Evolutionary conservation across 2,888 invertebrate species (phyloP).

Genomic region (Ochropleura plecta): DNA sequence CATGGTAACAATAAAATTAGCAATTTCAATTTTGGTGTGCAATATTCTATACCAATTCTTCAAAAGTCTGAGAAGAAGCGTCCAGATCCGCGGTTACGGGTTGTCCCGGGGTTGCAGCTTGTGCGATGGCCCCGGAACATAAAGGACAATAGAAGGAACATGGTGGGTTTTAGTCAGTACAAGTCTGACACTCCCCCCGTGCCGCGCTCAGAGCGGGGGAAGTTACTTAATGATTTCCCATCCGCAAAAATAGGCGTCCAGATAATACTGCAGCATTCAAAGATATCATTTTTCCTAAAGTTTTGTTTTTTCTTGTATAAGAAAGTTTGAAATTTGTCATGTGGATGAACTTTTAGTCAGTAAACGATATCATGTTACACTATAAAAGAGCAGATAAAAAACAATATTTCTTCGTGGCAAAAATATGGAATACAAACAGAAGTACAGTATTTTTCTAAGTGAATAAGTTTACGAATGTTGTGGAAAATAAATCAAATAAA

Average conservation of each 20-base stretch:
- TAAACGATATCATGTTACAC: not conserved
- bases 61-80: not conserved
- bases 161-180: too few relatives aligned
- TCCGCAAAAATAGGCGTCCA: not conserved
- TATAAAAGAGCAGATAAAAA: not conserved
- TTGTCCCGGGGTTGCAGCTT: too few relatives aligned
- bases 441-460: not conserved
- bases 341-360: too few relatives aligned
- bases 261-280: not conserved
- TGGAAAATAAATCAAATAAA: conserved; percentile 29
- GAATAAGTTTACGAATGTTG: not conserved
- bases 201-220: too few relatives aligned
- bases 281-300: not conserved
- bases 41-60: not conserved
- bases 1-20: too few relatives aligned
- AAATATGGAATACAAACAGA: not conserved
- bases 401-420: not conserved
- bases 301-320: not conserved
- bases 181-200: too few relatives aligned
- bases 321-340: not conserved
- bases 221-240: too few relatives aligned
- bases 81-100: not conserved
- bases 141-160: too few relatives aligned
- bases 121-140: too few relatives aligned
- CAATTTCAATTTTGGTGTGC: too few relatives aligned